Conservation (phyloP, 1,140 invertebrate species). For the Platorchestia sp. region DNA sequence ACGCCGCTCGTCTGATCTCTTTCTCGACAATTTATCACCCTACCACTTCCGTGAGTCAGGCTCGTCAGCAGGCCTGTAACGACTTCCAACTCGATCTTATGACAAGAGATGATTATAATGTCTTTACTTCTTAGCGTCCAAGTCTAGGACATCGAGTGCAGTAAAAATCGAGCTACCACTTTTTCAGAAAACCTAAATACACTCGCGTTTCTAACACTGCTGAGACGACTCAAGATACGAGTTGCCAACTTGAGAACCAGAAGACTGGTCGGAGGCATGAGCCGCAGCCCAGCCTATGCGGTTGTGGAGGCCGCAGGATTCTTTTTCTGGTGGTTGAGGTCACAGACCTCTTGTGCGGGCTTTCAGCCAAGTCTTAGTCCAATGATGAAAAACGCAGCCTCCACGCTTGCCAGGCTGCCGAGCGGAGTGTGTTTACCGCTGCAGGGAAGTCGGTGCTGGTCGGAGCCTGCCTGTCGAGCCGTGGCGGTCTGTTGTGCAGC, state of each 20-base stretch:
- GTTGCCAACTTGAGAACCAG: background rate
- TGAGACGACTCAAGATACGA: background rate
- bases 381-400: background rate
- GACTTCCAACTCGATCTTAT: background rate
- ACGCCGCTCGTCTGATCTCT: background rate
- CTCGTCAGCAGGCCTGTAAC: background rate
- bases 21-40: background rate
- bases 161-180: background rate
- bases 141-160: background rate
- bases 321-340: background rate
- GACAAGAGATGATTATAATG: background rate
- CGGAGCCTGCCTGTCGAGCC: background rate
- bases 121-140: background rate
- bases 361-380: background rate
- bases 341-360: background rate
- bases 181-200: background rate
- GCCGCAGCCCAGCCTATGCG: background rate
- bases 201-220: background rate
- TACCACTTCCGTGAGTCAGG: no score
- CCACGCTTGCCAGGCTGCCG: background rate
- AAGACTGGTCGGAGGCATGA: background rate
- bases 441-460: background rate
- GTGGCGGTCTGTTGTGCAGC: no score
- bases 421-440: background rate
- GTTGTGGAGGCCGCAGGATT: background rate